Evolutionary conservation across 2,113 vertebrate species (phyloP).

Genomic region (Electrona antarctica): DNA sequence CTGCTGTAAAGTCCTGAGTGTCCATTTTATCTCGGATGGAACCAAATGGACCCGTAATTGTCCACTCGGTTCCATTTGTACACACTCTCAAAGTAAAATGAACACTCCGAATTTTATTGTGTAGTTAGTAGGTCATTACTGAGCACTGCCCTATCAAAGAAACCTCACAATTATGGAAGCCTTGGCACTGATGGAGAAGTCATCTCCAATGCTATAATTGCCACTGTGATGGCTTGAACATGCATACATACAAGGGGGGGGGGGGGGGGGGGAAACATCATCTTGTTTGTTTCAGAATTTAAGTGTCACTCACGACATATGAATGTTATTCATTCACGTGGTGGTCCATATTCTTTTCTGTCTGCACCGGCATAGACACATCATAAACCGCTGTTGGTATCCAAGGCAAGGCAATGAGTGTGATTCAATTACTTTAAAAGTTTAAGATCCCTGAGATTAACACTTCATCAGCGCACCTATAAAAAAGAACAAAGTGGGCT

Average conservation of each 20-base stretch:
- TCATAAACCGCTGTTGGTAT: conserved; percentile 25
- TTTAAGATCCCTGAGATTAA: conserved; percentile 29
- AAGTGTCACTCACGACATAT: background rate
- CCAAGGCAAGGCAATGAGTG: background rate
- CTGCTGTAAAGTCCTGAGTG: too few species aligned
- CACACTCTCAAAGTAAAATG: too few species aligned
- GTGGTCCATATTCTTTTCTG: background rate
- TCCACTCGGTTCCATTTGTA: too few species aligned
- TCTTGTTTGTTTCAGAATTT: conserved; percentile 17
- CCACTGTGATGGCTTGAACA: conserved; percentile 38
- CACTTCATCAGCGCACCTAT: conserved; percentile 32
- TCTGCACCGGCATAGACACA: background rate
- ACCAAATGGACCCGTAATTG: too few species aligned
- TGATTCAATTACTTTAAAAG: conserved; percentile 34
- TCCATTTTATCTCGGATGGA: too few species aligned
- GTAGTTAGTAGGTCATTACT: conserved; percentile 7
- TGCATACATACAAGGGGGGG: conserved; percentile 17
- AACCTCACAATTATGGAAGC: conserved; percentile 16
- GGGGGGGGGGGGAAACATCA: conserved; percentile 5
- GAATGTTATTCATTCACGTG: conserved; percentile 24
- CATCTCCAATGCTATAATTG: background rate
- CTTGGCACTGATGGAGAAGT: background rate
- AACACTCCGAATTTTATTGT: conserved; percentile 24
- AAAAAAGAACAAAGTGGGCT: conserved; percentile 14
- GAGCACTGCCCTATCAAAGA: conserved; percentile 14